Conservation (phyloP, 2,888 invertebrate genomes). For the Oegoconia quadripuncta region DNA sequence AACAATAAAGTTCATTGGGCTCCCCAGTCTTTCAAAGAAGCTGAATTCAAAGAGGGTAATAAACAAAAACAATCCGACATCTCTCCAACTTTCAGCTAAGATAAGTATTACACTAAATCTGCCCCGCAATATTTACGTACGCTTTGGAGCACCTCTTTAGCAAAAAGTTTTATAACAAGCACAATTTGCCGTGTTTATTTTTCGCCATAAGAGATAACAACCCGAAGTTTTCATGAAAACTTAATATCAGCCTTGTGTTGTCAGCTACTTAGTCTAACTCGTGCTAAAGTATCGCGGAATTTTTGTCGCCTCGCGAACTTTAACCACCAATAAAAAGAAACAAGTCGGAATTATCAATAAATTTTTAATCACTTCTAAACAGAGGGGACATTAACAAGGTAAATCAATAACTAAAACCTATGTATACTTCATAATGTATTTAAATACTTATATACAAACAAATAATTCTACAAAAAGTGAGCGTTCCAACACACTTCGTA, state of each 20-base stretch:
- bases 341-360: slow-evolving; percentile 15
- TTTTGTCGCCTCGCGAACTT: not conserved
- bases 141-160: slow-evolving; percentile 16
- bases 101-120: not conserved
- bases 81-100: not conserved
- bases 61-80: slow-evolving; percentile 1
- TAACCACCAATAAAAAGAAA: not conserved
- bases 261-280: slow-evolving; percentile 7
- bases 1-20: too few species aligned
- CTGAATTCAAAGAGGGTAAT: not conserved
- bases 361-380: slow-evolving; percentile 58
- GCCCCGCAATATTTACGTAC: slow-evolving; percentile 6
- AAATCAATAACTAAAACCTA: slow-evolving; percentile 72
- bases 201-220: slow-evolving; percentile 19
- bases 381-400: slow-evolving; percentile 45
- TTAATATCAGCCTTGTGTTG: slow-evolving; percentile 13
- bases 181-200: slow-evolving; percentile 34
- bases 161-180: slow-evolving; percentile 26
- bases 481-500: slow-evolving; percentile 20
- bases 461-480: slow-evolving; percentile 61
- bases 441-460: slow-evolving; percentile 65
- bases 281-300: slow-evolving; percentile 1
- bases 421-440: slow-evolving; percentile 46
- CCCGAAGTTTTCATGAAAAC: slow-evolving; percentile 9
- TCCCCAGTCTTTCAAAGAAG: not conserved